Percentiles rank a stretch among this genome's conserved stretches.
These are phyloP conservation scores for Eulacestoma nigropectus DNA, from an alignment of 2,113 vertebrate species.

Conservation along the genomic window DNA sequence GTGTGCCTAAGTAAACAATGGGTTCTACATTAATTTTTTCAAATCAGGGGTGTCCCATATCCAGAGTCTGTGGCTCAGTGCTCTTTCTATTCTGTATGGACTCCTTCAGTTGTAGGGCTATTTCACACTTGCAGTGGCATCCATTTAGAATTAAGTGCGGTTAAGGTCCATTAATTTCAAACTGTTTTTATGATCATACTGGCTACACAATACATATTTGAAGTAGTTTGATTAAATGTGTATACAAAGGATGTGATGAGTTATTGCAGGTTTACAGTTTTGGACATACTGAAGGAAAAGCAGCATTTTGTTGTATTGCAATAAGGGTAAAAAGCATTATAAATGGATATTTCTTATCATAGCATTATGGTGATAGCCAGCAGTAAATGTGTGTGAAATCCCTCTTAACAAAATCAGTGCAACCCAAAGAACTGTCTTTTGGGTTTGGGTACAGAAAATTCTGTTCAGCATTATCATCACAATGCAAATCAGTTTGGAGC, in stretches of 20 bases:
- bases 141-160: not conserved
- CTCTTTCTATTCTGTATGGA: not conserved
- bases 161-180: not conserved
- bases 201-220: not conserved
- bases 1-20: not conserved
- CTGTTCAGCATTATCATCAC: not conserved
- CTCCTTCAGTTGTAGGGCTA: not conserved
- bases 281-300: not conserved
- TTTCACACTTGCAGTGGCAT: not conserved
- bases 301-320: not conserved
- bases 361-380: not conserved
- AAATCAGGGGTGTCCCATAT: not conserved
- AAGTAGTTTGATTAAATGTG: not conserved
- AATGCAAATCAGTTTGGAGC: not conserved
- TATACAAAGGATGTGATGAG: not conserved
- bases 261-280: not conserved
- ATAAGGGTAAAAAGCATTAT: not conserved
- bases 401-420: not conserved
- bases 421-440: not conserved
- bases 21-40: not conserved
- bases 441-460: not conserved
- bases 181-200: not conserved
- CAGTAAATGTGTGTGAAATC: not conserved
- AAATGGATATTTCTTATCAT: not conserved
- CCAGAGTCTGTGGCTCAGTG: not conserved